These are phyloP conservation scores for Magallana ariakensis DNA, from an alignment of 1,140 invertebrate species.

Conservation along the genomic window DNA sequence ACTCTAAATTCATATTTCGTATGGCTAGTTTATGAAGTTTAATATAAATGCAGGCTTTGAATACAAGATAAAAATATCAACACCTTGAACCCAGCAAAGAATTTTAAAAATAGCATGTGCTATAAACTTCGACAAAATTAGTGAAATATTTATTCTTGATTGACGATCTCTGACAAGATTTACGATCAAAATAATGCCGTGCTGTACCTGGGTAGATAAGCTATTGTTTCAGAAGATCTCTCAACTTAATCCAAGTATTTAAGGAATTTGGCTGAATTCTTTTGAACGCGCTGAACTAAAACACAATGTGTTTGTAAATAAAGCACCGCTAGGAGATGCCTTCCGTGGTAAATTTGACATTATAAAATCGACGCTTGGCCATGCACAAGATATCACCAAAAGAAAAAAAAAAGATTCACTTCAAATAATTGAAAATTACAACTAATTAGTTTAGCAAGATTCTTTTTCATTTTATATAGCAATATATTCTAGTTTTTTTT, in stretches of 20 bases:
- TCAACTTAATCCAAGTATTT: slow-evolving; percentile 26
- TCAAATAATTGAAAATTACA: too few relatives aligned
- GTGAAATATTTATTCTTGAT: background rate
- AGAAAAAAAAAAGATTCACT: too few relatives aligned
- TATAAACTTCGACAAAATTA: background rate
- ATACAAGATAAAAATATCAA: too few relatives aligned
- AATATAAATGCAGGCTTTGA: too few relatives aligned
- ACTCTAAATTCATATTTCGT: too few relatives aligned
- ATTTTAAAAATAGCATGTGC: too few relatives aligned
- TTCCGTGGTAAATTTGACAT: background rate
- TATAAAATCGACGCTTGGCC: background rate
- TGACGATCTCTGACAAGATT: background rate
- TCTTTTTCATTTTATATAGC: too few relatives aligned
- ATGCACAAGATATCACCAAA: too few relatives aligned
- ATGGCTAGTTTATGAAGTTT: too few relatives aligned
- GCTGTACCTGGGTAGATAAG: slow-evolving; percentile 14
- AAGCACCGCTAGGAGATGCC: background rate
- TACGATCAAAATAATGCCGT: background rate
- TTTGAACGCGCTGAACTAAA: slow-evolving; percentile 14
- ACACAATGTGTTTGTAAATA: slow-evolving; percentile 22
- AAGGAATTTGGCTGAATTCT: slow-evolving; percentile 29
- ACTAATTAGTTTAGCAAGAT: too few relatives aligned
- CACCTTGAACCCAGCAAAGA: too few relatives aligned
- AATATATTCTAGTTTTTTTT: too few relatives aligned
- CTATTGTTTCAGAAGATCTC: slow-evolving; percentile 21